Conservation (phyloP, 2,797 vertebrate genomes). For the Selene dorsalis region DNA sequence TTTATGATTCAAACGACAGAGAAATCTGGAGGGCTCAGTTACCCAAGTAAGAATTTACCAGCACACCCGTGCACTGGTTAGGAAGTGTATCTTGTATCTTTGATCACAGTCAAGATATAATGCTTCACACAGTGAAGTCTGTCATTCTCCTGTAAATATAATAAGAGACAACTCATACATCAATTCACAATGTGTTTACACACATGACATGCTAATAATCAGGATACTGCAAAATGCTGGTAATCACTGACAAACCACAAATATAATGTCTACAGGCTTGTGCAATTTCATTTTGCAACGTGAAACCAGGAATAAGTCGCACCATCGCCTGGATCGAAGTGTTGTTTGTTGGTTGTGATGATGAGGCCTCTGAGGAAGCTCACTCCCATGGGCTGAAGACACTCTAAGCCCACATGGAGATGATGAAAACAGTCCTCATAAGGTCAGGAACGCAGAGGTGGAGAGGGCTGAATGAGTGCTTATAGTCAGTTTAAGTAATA, state of each 20-base stretch:
- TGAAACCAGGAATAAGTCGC: slow-evolving; percentile 30
- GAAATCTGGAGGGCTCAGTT: slow-evolving; percentile 12
- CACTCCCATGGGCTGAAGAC: slow-evolving; percentile 44
- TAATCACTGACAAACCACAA: too few relatives aligned
- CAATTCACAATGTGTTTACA: neutral
- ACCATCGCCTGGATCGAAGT: slow-evolving; percentile 6
- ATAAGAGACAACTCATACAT: neutral
- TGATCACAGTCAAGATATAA: slow-evolving; percentile 16
- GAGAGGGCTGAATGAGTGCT: slow-evolving; percentile 24
- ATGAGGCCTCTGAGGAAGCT: slow-evolving; percentile 68
- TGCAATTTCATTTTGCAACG: slow-evolving; percentile 19
- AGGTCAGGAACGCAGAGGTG: slow-evolving; percentile 3
- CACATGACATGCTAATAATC: neutral
- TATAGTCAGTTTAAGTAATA: slow-evolving; percentile 25
- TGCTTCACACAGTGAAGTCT: slow-evolving; percentile 2
- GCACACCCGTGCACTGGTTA: neutral
- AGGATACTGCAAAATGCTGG: neutral
- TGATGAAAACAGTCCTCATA: slow-evolving; percentile 61
- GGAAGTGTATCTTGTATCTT: slow-evolving; percentile 13
- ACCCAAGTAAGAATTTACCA: neutral
- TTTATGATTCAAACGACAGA: slow-evolving; percentile 43
- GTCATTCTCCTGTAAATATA: neutral
- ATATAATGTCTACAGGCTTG: neutral
- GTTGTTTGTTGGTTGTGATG: slow-evolving; percentile 70
- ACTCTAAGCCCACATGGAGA: slow-evolving; percentile 52